Evolutionary conservation across 1,140 invertebrate species (phyloP).

Genomic region (Trichonephila clavipes): DNA sequence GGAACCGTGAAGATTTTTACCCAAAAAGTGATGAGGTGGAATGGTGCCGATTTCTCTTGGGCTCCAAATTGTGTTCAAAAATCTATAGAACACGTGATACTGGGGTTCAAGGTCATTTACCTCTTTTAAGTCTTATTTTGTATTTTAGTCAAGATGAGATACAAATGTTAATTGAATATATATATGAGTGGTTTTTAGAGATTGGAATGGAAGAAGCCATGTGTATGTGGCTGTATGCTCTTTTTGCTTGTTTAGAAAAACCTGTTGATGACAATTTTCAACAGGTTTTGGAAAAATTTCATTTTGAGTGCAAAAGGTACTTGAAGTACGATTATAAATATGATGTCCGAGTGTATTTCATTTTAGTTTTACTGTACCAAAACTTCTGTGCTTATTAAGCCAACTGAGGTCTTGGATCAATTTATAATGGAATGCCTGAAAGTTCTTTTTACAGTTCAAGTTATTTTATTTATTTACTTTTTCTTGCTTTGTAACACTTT

Average conservation of each 20-base stretch:
- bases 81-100: background rate
- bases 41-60: slow-evolving; percentile 1
- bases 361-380: no score
- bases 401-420: no score
- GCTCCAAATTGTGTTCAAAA: background rate
- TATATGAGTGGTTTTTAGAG: background rate
- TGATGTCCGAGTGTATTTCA: no score
- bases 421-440: no score
- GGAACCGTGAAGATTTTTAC: background rate
- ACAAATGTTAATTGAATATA: background rate
- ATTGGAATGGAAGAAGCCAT: background rate
- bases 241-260: slow-evolving; percentile 25
- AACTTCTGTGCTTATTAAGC: no score
- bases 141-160: background rate
- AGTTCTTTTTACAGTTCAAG: no score
- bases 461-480: no score
- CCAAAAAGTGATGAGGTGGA: background rate
- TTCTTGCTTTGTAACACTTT: no score
- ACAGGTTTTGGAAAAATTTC: background rate
- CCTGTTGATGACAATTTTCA: background rate
- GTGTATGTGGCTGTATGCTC: slow-evolving; percentile 4
- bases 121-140: background rate
- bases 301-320: background rate
- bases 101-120: background rate
- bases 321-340: no score